Evolutionary conservation across 2,113 vertebrate species (phyloP).

Genomic region (Thermophis baileyi): DNA sequence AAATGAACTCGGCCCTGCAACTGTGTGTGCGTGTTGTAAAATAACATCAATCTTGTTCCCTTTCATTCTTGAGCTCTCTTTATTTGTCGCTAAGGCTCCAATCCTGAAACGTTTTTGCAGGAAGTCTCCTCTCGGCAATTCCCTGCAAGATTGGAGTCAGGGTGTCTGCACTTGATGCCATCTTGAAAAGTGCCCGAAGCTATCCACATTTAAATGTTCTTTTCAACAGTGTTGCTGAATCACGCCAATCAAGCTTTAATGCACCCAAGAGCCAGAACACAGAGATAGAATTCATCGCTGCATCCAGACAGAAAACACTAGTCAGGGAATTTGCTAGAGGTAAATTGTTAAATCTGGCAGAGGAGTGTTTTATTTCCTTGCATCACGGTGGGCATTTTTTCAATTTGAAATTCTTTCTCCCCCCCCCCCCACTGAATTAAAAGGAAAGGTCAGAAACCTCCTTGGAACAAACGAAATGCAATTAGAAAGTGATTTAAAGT

Average conservation of each 20-base stretch:
- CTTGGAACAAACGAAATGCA: not conserved
- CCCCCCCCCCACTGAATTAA: not conserved
- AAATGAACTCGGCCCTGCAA: not conserved
- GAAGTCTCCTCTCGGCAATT: not conserved
- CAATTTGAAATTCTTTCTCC: not conserved
- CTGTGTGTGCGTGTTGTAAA: not conserved
- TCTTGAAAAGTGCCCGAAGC: not conserved
- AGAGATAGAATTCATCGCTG: constrained; percentile 15
- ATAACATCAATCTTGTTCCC: accelerated
- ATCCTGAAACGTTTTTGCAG: not conserved
- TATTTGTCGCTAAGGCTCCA: not conserved
- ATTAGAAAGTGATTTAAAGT: not conserved
- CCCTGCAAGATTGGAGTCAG: constrained; percentile 3
- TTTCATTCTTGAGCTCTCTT: not conserved
- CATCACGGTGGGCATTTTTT: not conserved
- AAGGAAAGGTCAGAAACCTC: not conserved
- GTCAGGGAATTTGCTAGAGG: constrained; percentile 44
- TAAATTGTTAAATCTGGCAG: not conserved
- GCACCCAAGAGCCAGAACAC: not conserved
- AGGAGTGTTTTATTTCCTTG: not conserved
- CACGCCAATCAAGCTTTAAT: not conserved
- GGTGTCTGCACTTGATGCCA: not conserved
- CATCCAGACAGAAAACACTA: not conserved
- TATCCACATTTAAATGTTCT: accelerated
- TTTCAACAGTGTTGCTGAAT: accelerated